phyloP scores from a whole-genome alignment of 2,888 invertebrate genomes.

The Ichneumon xanthorius region DNA sequence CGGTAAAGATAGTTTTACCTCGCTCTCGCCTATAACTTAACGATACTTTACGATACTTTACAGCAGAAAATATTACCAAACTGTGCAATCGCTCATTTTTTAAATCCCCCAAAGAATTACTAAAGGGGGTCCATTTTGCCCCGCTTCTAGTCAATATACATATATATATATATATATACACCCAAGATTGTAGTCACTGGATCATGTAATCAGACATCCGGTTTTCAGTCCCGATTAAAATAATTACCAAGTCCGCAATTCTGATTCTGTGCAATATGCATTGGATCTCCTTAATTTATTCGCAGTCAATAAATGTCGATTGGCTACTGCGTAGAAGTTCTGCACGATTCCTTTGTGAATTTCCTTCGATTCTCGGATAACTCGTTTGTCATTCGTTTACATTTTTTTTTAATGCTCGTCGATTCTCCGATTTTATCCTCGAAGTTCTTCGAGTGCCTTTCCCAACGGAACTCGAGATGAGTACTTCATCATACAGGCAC shows the following conservation, averaged over 20 bases:
- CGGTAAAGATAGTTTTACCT: not conserved
- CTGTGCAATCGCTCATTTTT: no score
- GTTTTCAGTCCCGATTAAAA: no score
- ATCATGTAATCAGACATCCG: no score
- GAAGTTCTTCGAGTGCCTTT: not conserved
- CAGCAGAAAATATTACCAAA: no score
- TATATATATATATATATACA: no score
- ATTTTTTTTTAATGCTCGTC: not conserved
- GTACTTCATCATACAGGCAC: not conserved
- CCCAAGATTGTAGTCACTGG: no score
- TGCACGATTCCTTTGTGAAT: slow-evolving; percentile 1
- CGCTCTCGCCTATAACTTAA: no score
- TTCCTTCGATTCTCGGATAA: not conserved
- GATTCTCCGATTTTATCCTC: not conserved
- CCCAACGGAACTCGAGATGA: slow-evolving; percentile 8
- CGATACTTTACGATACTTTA: no score
- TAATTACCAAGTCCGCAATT: no score
- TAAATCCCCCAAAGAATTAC: no score
- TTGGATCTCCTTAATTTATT: not conserved
- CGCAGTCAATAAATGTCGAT: not conserved
- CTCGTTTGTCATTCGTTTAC: not conserved
- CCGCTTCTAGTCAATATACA: no score
- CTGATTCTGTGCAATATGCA: not conserved
- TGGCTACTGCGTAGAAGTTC: not conserved
- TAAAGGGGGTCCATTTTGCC: no score